Evolutionary conservation across 2,888 invertebrate species (phyloP), one percentile per base, ranked within the genome.

Genomic region (Endotricha flammealis): DNA sequence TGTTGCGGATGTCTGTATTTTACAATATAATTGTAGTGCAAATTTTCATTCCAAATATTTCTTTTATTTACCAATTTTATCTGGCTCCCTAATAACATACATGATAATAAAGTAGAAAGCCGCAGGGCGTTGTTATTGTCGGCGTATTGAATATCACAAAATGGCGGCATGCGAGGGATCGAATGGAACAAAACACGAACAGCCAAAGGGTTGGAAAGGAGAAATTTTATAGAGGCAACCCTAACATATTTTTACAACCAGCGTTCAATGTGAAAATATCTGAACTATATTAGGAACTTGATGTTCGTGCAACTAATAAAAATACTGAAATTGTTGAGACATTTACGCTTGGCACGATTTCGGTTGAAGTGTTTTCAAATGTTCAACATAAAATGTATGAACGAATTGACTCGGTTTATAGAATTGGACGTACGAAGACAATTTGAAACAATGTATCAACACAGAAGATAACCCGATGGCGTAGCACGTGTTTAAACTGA

Each of bases 71-170:
- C 44, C 48, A 50, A 48, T 50, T 53, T 48, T 47, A 41, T 39
- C 43, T 39, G 28, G 32, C 29, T 39, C 50, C 53, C 58, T 62
- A 62, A 63, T 60, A 59, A 53, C 56, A 52, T 57, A 62, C 55
- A 58, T 44, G 57, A 62, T 62, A 66, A 63, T 64, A 69, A 64
- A 62, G 52, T 51, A 56, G 50, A 47, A 53, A 53, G 49, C 54
- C 51, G 39, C 47, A 36, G 43, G 50, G 51, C 46, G 54, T 53
- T 67, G 65, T 66, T 69, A 69, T 66, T 69, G 57, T 53, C 52
- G 50, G 39, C 46, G 61, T 67, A 71, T 71, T 64, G 65, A 64
- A 70, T 71, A 66, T 68, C 63, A 55, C 61, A 65, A 64, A 67
- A 65, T 56, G 59, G 56, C 53, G 33, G 32, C 38, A 33, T 40